These are phyloP conservation scores for Cyprinus carpio DNA, from an alignment of 2,113 vertebrate genomes.

Conservation along the genomic window DNA sequence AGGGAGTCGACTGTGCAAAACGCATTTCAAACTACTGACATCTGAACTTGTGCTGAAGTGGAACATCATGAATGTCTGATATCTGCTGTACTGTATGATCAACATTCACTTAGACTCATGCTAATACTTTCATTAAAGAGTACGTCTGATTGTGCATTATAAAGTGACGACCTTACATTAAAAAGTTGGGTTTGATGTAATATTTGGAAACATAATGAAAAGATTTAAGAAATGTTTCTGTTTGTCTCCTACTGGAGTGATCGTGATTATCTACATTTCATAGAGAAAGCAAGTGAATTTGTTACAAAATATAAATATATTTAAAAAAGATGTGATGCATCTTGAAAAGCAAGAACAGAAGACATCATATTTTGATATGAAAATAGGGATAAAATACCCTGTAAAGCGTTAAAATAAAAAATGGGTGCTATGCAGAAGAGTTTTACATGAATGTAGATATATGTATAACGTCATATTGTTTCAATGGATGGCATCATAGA, in stretches of 20 bases:
- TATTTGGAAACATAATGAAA: not conserved
- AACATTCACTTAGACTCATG: not conserved
- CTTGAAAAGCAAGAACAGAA: not conserved
- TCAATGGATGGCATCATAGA: not conserved
- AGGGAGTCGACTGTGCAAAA: slow-evolving; percentile 27
- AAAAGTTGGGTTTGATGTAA: not conserved
- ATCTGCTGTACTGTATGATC: not conserved
- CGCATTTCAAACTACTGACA: not conserved
- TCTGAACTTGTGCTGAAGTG: not conserved
- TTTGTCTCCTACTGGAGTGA: not conserved
- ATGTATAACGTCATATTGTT: not conserved
- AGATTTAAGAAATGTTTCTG: not conserved
- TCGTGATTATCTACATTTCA: not conserved
- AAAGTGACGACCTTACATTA: not conserved
- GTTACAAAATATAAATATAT: slow-evolving; percentile 28
- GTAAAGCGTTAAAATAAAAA: not conserved
- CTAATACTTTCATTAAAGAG: slow-evolving; percentile 25
- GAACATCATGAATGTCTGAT: not conserved
- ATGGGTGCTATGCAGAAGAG: not conserved
- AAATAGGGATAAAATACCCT: not conserved
- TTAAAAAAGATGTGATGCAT: not conserved
- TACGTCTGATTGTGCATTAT: not conserved
- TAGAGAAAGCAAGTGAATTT: not conserved
- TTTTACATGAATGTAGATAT: not conserved
- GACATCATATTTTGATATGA: not conserved